Percentiles rank a stretch among this genome's conserved stretches.
These are phyloP conservation scores for Cataglyphis rosenhaueri DNA, from an alignment of 2,888 invertebrate species.

Conservation along the genomic window DNA sequence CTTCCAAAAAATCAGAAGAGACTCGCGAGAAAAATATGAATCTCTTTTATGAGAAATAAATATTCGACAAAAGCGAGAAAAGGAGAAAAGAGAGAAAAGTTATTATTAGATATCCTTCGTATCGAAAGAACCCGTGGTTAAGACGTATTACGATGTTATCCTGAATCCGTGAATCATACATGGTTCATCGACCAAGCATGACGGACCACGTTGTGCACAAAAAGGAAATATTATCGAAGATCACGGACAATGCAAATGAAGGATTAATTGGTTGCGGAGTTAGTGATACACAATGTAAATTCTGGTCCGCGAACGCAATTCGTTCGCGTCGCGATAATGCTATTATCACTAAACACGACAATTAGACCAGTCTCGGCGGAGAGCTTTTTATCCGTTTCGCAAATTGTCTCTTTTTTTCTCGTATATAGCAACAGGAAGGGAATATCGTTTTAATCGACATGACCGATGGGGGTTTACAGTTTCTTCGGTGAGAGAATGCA, in stretches of 20 bases:
- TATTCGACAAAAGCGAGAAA: slow-evolving; percentile 9
- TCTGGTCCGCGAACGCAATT: slow-evolving; percentile 28
- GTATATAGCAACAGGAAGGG: slow-evolving; percentile 4
- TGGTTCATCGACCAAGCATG: slow-evolving; percentile 68
- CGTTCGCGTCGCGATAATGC: slow-evolving; percentile 22
- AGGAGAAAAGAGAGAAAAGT: not conserved
- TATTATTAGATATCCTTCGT: slow-evolving; percentile 17
- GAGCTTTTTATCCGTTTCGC: slow-evolving; percentile 44
- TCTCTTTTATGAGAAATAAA: not conserved
- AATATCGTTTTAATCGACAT: slow-evolving; percentile 65
- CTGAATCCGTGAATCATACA: slow-evolving; percentile 49
- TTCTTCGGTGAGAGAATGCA: slow-evolving; percentile 31
- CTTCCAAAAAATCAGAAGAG: not conserved
- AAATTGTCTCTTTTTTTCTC: slow-evolving; percentile 19
- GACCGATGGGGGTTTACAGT: slow-evolving; percentile 25
- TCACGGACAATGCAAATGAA: slow-evolving; percentile 49
- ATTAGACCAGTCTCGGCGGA: slow-evolving; percentile 10
- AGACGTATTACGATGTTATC: slow-evolving; percentile 52
- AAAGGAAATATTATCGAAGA: slow-evolving; percentile 44
- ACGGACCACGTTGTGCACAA: slow-evolving; percentile 46
- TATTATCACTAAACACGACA: slow-evolving; percentile 8
- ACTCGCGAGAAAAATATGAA: not conserved
- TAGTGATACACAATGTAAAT: slow-evolving; percentile 29
- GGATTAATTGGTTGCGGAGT: slow-evolving; percentile 63
- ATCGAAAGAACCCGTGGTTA: slow-evolving; percentile 31